Evolutionary conservation across 2,797 vertebrate genomes (phyloP).

Genomic region (Chloroceryle amazona): DNA sequence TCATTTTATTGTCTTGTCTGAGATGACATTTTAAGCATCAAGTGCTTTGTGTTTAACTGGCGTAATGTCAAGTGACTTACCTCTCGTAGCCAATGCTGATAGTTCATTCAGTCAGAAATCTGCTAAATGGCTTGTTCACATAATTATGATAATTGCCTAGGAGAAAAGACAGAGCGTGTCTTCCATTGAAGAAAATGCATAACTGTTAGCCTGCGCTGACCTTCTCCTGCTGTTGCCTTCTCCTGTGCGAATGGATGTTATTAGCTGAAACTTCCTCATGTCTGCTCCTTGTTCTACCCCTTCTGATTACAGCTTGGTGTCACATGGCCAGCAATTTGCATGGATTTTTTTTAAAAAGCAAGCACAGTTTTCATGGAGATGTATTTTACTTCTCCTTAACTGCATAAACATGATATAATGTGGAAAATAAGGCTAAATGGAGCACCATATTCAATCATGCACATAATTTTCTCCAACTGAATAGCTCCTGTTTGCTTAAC

Average conservation of each 20-base stretch:
- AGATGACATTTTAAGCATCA: conserved; percentile 52
- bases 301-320: background rate
- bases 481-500: background rate
- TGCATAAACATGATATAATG: background rate
- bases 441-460: background rate
- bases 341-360: background rate
- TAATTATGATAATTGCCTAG: conserved; percentile 64
- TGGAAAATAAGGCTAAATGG: background rate
- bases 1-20: conserved; percentile 27
- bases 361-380: background rate
- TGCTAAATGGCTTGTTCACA: conserved; percentile 48
- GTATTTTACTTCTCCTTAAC: background rate
- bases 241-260: background rate
- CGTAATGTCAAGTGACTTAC: conserved; percentile 31
- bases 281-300: conserved; percentile 7
- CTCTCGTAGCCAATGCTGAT: conserved; percentile 23
- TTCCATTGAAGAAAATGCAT: background rate
- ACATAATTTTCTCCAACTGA: background rate
- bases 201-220: background rate
- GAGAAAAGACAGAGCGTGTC: conserved; percentile 28
- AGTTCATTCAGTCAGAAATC: conserved; percentile 33
- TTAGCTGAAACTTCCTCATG: background rate
- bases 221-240: conserved; percentile 36
- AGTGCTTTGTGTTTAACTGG: conserved; percentile 48
- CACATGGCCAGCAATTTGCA: background rate